A percentile compares a stretch with the other conserved stretches of the same genome.
These are phyloP conservation scores for Pipistrellus kuhlii DNA, from an alignment of 2,797 vertebrate species.

Conservation along the genomic window DNA sequence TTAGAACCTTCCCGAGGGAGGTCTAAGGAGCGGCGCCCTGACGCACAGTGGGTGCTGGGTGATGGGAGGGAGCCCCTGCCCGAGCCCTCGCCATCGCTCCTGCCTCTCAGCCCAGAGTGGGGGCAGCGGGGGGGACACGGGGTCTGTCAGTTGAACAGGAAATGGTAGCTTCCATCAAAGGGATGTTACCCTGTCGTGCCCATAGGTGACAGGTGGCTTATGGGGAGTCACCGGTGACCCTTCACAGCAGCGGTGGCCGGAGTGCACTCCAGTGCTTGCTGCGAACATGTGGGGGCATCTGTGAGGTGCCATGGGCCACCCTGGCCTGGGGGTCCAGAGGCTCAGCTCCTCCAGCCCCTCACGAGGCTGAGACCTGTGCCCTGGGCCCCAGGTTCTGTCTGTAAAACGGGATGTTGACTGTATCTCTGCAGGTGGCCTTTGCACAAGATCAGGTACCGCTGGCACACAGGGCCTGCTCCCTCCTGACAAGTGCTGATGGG, in stretches of 20 bases:
- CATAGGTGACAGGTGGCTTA: accelerated
- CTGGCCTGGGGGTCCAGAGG: neutral
- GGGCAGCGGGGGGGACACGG: accelerated
- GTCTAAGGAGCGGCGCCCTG: neutral
- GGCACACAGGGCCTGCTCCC: accelerated
- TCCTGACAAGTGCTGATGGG: too few species aligned
- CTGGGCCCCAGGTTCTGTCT: accelerated
- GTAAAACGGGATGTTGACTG: neutral
- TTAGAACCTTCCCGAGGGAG: neutral
- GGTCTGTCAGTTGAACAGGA: neutral
- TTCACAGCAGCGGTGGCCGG: accelerated
- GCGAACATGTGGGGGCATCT: neutral
- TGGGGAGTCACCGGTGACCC: accelerated
- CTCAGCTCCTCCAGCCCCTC: neutral
- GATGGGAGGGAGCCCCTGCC: neutral
- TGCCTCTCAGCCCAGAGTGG: accelerated
- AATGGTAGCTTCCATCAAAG: accelerated
- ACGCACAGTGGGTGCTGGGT: neutral
- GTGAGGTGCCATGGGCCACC: accelerated
- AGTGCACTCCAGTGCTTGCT: accelerated
- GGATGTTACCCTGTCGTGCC: accelerated
- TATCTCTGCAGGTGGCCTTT: neutral
- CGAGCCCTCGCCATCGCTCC: accelerated
- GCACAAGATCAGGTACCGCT: accelerated
- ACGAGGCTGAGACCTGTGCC: accelerated